A percentile compares a stretch with the other conserved stretches of the same genome.
Conservation (phyloP, 1,140 invertebrate species). For the Sycobia sp. region DNA sequence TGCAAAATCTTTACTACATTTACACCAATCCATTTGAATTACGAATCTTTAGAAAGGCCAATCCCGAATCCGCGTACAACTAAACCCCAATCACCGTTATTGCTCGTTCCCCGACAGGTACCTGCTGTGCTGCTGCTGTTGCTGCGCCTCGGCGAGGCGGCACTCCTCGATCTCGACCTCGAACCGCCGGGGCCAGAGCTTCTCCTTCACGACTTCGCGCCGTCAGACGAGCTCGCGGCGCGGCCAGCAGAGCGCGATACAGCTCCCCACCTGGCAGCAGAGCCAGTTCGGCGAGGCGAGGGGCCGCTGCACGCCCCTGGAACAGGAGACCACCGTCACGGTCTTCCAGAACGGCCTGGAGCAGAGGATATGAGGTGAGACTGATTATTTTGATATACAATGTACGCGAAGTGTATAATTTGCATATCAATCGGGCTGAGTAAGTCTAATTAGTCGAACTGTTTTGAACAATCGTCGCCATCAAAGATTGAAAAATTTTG, state of each 20-base stretch:
- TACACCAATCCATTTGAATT: too few relatives aligned
- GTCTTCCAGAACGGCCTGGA: slow-evolving; percentile 43
- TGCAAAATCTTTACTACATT: too few relatives aligned
- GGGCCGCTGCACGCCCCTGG: slow-evolving; percentile 32
- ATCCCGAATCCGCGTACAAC: too few relatives aligned
- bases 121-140: slow-evolving; percentile 44
- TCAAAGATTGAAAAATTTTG: too few relatives aligned
- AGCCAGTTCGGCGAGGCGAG: slow-evolving; percentile 28
- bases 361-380: slow-evolving; percentile 36
- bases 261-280: slow-evolving; percentile 38
- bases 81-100: too few relatives aligned
- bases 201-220: slow-evolving; percentile 47
- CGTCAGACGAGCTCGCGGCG: slow-evolving; percentile 44
- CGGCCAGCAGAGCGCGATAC: slow-evolving; percentile 44
- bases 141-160: slow-evolving; percentile 38
- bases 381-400: too few relatives aligned
- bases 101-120: slow-evolving; percentile 47
- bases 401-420: too few relatives aligned
- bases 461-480: neutral
- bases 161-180: slow-evolving; percentile 43
- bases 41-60: too few relatives aligned
- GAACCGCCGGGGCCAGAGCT: slow-evolving; percentile 45
- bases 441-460: neutral
- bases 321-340: slow-evolving; percentile 49
- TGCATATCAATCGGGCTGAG: too few relatives aligned